Percentiles rank a stretch among this genome's conserved stretches.
These are phyloP conservation scores for Gavia stellata DNA, from an alignment of 2,113 vertebrate genomes.

Conservation along the genomic window DNA sequence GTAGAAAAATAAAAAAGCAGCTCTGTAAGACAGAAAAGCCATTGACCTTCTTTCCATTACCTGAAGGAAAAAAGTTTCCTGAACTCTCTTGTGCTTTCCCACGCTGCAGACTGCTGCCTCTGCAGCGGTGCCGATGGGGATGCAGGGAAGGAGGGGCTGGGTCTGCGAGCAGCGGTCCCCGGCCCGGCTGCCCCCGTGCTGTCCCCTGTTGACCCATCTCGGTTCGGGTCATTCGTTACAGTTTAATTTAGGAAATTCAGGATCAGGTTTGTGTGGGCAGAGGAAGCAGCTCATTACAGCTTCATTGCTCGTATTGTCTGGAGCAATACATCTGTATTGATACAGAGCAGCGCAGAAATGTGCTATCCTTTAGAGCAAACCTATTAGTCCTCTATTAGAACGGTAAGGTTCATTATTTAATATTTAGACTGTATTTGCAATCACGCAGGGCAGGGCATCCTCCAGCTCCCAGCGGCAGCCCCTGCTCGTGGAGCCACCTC, in stretches of 20 bases:
- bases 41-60: not conserved
- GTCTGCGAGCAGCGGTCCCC: not conserved
- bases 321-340: not conserved
- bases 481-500: not conserved
- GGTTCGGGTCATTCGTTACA: not conserved
- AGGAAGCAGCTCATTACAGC: not conserved
- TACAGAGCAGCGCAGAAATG: not conserved
- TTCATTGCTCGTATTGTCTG: not conserved
- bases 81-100: not conserved
- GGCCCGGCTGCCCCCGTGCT: rapidly evolving
- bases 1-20: not conserved
- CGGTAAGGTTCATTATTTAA: not conserved
- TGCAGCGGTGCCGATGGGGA: not conserved
- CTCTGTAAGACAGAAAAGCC: not conserved
- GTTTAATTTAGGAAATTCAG: not conserved
- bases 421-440: not conserved
- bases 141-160: not conserved
- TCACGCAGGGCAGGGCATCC: not conserved
- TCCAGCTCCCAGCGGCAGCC: not conserved
- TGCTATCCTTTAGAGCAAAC: not conserved
- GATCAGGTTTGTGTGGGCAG: not conserved
- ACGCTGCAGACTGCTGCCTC: rapidly evolving
- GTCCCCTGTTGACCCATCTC: not conserved
- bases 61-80: not conserved
- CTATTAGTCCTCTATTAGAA: not conserved